A percentile compares a stretch with the other conserved stretches of the same genome.
Conservation (phyloP, 2,113 vertebrate genomes). For the Eira barbara region DNA sequence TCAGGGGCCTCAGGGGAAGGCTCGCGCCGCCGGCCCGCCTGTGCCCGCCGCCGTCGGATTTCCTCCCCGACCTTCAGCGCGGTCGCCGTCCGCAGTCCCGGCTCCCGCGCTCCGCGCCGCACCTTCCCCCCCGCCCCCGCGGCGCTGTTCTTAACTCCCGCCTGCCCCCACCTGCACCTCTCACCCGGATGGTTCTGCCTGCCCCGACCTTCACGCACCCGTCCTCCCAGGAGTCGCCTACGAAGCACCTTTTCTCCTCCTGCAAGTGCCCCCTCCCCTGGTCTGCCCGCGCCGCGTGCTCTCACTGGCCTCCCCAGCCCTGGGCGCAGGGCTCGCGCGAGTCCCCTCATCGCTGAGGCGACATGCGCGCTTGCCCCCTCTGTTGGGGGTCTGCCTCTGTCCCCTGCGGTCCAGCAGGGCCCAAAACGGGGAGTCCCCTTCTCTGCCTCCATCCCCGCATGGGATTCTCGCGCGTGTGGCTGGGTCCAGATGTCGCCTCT, state of each 20-base stretch:
- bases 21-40: accelerated
- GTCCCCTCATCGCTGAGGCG: not conserved
- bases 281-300: accelerated
- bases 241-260: not conserved
- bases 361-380: too few species aligned
- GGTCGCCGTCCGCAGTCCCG: not conserved
- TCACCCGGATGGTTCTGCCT: not conserved
- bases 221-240: not conserved
- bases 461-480: not conserved
- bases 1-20: not conserved
- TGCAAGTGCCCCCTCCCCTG: not conserved
- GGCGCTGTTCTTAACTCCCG: not conserved
- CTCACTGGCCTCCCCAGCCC: not conserved
- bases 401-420: not conserved
- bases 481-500: not conserved
- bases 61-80: not conserved
- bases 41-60: not conserved
- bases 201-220: not conserved
- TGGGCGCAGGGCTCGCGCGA: too few species aligned
- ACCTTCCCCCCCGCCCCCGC: not conserved
- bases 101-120: not conserved
- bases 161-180: not conserved
- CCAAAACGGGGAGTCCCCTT: not conserved
- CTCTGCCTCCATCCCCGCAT: accelerated
- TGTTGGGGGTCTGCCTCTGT: not conserved